Conservation (phyloP, 1,140 invertebrate genomes). For the Pollicipes pollicipes region DNA sequence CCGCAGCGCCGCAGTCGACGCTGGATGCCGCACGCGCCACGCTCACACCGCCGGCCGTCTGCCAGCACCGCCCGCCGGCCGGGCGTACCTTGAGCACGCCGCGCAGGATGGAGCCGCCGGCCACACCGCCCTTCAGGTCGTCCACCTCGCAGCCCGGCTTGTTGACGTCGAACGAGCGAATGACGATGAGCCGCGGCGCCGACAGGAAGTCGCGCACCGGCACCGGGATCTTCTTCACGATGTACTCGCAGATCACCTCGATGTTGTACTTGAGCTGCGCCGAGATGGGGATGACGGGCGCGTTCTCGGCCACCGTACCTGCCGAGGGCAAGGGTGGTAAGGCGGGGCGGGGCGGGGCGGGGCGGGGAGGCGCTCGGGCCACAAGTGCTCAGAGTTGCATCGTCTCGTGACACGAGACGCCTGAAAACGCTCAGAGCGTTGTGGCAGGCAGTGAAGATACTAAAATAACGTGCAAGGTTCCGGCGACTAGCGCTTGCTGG, state of each 20-base stretch:
- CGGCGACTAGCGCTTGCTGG: no score
- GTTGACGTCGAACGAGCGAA: constrained; percentile 98
- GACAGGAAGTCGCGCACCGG: constrained; percentile 87
- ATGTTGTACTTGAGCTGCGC: constrained; percentile 99
- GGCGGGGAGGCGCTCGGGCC: no score
- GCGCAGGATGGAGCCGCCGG: constrained; percentile 90
- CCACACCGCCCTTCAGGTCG: constrained; percentile 94
- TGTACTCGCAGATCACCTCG: constrained; percentile 94
- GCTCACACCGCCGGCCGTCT: no score
- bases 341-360: background rate
- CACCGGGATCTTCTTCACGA: constrained; percentile 94
- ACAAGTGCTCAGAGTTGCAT: no score
- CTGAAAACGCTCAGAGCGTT: no score
- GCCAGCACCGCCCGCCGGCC: no score
- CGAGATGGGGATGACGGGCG: constrained; percentile 95
- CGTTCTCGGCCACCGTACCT: constrained; percentile 95
- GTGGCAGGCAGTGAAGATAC: no score
- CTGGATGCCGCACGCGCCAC: no score
- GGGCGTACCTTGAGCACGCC: constrained; percentile 71
- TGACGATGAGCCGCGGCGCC: constrained; percentile 91
- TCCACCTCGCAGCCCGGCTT: constrained; percentile 98
- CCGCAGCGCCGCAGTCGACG: no score
- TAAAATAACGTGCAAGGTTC: no score
- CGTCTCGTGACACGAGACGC: no score
- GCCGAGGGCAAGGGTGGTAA: constrained; percentile 10